Percentiles rank a stretch among this genome's conserved stretches.
Evolutionary conservation across 2,113 vertebrate genomes (phyloP).

Genomic region (Vulpes vulpes): DNA sequence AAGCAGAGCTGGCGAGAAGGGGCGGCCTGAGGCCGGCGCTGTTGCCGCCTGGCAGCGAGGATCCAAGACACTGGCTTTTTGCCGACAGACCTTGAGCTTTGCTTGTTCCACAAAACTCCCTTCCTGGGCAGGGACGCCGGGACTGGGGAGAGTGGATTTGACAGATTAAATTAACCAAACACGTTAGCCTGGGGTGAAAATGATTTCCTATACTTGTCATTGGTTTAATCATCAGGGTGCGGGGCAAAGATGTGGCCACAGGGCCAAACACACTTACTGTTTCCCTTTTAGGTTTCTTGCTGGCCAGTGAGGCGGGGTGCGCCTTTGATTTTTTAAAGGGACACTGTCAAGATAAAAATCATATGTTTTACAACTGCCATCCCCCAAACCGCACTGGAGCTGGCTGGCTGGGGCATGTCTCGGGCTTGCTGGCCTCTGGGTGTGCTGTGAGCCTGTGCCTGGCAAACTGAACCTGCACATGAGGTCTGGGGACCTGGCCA

Average conservation of each 20-base stretch:
- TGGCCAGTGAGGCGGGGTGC: slow-evolving; percentile 88
- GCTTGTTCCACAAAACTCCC: slow-evolving; percentile 69
- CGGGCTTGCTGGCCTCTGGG: slow-evolving; percentile 18
- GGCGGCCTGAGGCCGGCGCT: background rate
- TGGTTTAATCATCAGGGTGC: slow-evolving; percentile 36
- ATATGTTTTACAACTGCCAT: slow-evolving; percentile 79
- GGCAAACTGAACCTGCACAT: background rate
- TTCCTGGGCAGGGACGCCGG: slow-evolving; percentile 49
- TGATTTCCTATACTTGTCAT: slow-evolving; percentile 50
- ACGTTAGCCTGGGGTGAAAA: background rate
- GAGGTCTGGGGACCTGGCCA: background rate
- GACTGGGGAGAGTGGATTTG: slow-evolving; percentile 55
- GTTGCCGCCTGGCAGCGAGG: background rate
- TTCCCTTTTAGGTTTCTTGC: slow-evolving; percentile 88
- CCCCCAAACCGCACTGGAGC: background rate
- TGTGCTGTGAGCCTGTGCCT: background rate
- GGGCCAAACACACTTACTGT: slow-evolving; percentile 86
- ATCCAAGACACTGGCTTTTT: background rate
- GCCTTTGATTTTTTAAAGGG: slow-evolving; percentile 87
- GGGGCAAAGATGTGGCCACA: slow-evolving; percentile 34
- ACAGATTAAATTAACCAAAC: slow-evolving; percentile 59
- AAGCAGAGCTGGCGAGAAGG: slow-evolving; percentile 70
- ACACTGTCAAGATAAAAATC: slow-evolving; percentile 89
- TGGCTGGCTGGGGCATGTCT: background rate
- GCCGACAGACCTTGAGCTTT: slow-evolving; percentile 55